Base-by-base conservation (phyloP, 2,113 vertebrate species). In the Ammospiza caudacuta region DNA sequence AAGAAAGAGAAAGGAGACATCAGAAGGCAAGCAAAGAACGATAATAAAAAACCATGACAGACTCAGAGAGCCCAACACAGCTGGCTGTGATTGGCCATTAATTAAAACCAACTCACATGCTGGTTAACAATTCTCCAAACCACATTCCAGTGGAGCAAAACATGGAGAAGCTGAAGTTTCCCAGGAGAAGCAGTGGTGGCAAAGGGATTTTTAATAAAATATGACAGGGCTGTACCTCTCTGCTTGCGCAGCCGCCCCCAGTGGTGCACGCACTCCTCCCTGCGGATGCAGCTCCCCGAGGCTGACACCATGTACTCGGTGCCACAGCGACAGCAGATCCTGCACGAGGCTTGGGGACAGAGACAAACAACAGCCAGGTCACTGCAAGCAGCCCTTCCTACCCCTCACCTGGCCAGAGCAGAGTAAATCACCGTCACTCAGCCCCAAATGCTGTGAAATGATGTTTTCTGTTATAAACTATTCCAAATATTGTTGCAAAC, bases 301-400 rank as follows among this genome's bases (percentile, higher is more conserved):
- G 97, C 61, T 2, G 98, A 98, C 69, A 99, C 97, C 57, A 98
- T 98, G 95, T 99, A 99, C 94, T 99, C 98, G 0, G 98, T 80
- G 41, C 99, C 99, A 43, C 99, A 99, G 68, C 99, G 98, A 73
- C 99, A 99, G 95, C 99, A 99, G 37, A 99, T 89, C 90, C 99
- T 98, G 91, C 95, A 97, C 33, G 99, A 98, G 3, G 98, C 99
- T 99, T 80, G 4, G 57, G 39, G 59, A 49, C 77, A 49, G 31
- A 54, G 11, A 88, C 7, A 83, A 89, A 52, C 37, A 69, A 49
- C 31, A 89, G 28, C 67, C 85, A 82, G 55, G 41, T 62, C 67
- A 55, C 28, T 12, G 47, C 12, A 55, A 82, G 87, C n/a, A 37
- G 58, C 58, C 58, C 15, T 37, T 37, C 58, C 58, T 17, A 37